Conservation (phyloP, 2,113 vertebrate species). For the Stictonetta naevosa region DNA sequence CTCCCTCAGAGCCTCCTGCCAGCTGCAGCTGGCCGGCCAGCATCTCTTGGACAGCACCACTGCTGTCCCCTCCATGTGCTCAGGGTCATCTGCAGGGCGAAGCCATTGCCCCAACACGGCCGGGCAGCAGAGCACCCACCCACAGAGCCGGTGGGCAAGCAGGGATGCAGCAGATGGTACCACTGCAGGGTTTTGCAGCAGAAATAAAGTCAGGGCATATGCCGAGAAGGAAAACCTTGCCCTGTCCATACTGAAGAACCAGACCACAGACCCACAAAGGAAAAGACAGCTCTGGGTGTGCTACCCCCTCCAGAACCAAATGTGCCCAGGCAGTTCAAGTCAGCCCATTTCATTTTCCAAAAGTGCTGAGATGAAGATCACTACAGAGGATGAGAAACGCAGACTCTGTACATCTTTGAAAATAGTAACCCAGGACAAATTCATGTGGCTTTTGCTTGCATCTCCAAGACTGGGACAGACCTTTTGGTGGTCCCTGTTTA, state of each 20-base stretch:
- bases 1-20: not conserved
- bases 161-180: not conserved
- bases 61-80: not conserved
- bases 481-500: not conserved
- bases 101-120: accelerated
- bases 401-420: not conserved
- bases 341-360: not conserved
- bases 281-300: not conserved
- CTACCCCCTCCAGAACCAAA: not conserved
- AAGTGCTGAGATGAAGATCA: not conserved
- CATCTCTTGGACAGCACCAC: not conserved
- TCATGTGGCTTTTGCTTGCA: accelerated
- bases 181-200: not conserved
- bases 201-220: not conserved
- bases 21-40: not conserved
- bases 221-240: not conserved
- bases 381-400: accelerated
- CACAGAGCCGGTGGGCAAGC: accelerated
- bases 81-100: not conserved
- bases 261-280: not conserved
- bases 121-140: not conserved
- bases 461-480: not conserved
- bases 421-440: not conserved
- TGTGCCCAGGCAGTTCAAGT: not conserved
- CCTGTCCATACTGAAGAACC: too few relatives aligned